phyloP scores from a whole-genome alignment of 1,140 invertebrate genomes.

The Drosophila malerkotliana region DNA sequence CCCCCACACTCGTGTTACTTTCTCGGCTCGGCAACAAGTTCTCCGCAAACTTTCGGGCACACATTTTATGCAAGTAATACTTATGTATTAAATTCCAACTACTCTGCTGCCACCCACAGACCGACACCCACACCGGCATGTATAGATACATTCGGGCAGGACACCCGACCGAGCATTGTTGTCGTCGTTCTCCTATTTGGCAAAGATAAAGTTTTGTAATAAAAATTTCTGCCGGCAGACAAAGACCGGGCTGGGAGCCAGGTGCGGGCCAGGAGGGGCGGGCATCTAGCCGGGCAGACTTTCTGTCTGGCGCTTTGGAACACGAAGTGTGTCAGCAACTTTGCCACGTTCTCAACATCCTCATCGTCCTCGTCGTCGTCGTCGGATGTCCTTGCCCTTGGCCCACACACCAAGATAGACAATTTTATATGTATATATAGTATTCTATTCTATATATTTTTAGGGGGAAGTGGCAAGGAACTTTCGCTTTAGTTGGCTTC shows the following conservation, averaged over 20 bases:
- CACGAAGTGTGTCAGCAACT: slow-evolving; percentile 79
- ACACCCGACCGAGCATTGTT: slow-evolving; percentile 16
- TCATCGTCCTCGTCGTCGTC: slow-evolving; percentile 55
- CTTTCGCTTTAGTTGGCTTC: slow-evolving; percentile 71
- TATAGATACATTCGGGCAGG: not conserved
- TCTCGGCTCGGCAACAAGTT: slow-evolving; percentile 54
- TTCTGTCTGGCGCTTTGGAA: slow-evolving; percentile 74
- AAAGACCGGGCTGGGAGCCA: slow-evolving; percentile 15
- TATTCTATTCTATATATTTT: slow-evolving; percentile 34
- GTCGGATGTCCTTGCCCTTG: slow-evolving; percentile 67
- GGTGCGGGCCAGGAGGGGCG: slow-evolving; percentile 5
- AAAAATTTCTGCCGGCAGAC: slow-evolving; percentile 78
- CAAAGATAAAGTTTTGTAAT: slow-evolving; percentile 83
- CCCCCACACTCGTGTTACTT: not conserved
- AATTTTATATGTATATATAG: slow-evolving; percentile 49
- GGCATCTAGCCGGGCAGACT: slow-evolving; percentile 56
- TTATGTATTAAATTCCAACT: slow-evolving; percentile 66
- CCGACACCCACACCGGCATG: not conserved
- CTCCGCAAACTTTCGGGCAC: slow-evolving; percentile 30
- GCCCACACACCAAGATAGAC: slow-evolving; percentile 58
- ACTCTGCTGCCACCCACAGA: slow-evolving; percentile 16
- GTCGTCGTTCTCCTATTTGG: slow-evolving; percentile 66
- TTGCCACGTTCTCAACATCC: slow-evolving; percentile 67
- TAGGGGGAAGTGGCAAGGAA: slow-evolving; percentile 33
- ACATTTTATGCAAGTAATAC: slow-evolving; percentile 70